Percentiles rank a stretch among this genome's conserved stretches.
These are phyloP conservation scores for Sebastes hopkinsi DNA, from an alignment of 2,797 vertebrate genomes.

Conservation along the genomic window DNA sequence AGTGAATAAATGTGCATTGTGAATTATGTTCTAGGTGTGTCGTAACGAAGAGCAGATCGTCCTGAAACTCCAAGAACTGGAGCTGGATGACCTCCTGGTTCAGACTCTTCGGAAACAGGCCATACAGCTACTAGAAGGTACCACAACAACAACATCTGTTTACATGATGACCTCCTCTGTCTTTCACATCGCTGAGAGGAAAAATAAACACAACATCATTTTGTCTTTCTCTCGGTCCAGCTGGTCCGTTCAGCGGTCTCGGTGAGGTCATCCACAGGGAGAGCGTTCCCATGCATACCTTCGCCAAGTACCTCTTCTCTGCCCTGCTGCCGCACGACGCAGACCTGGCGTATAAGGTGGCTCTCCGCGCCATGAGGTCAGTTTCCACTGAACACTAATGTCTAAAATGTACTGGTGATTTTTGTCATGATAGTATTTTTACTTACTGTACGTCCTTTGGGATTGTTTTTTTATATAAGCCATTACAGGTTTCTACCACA, in stretches of 20 bases:
- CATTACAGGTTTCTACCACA: too few relatives aligned
- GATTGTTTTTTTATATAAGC: too few relatives aligned
- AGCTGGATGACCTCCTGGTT: conserved; percentile 91
- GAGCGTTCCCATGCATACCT: conserved; percentile 98
- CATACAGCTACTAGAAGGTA: conserved; percentile 94
- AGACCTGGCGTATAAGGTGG: conserved; percentile 96
- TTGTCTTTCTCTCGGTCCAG: conserved; percentile 67
- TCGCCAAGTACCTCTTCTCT: conserved; percentile 98
- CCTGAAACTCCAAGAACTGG: conserved; percentile 92
- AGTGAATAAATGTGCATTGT: not conserved
- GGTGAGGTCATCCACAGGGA: conserved; percentile 98
- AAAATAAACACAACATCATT: not conserved
- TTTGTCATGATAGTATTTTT: too few relatives aligned
- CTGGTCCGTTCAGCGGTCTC: conserved; percentile 95
- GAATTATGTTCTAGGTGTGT: conserved; percentile 82
- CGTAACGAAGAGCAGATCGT: conserved; percentile 98
- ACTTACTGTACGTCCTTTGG: too few relatives aligned
- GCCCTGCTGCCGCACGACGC: conserved; percentile 94
- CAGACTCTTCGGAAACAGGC: conserved; percentile 94
- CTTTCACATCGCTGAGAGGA: not conserved
- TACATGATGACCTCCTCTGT: not conserved
- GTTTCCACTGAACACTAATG: conserved; percentile 35
- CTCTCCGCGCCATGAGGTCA: conserved; percentile 96
- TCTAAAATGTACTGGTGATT: too few relatives aligned
- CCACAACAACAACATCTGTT: not conserved